phyloP scores from a whole-genome alignment of 2,888 invertebrate genomes.

The Auanema sp. region DNA sequence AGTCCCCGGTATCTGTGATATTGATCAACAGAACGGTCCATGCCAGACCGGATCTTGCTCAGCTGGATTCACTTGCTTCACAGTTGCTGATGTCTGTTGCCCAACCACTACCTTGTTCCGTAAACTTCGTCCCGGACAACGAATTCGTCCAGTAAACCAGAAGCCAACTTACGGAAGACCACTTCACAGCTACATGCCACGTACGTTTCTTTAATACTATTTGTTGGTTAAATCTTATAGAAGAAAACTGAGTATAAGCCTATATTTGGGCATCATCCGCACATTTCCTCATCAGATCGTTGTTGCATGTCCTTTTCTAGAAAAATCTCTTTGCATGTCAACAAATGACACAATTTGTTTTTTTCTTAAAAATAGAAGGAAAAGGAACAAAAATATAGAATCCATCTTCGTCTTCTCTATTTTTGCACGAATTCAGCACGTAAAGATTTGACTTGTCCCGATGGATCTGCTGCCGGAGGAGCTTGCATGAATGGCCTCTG shows the following conservation, averaged over 20 bases:
- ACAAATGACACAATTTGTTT: too few relatives aligned
- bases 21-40: constrained; percentile 38
- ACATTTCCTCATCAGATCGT: neutral
- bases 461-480: constrained; percentile 45
- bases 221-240: neutral
- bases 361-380: too few relatives aligned
- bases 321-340: neutral
- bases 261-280: neutral
- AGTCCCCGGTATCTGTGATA: constrained; percentile 45
- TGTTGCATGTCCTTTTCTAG: neutral
- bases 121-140: constrained; percentile 26
- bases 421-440: too few relatives aligned
- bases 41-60: constrained; percentile 47
- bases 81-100: constrained; percentile 40
- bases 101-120: constrained; percentile 27
- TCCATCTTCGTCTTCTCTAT: too few relatives aligned
- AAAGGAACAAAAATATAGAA: too few relatives aligned
- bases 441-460: constrained; percentile 31
- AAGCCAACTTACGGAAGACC: constrained; percentile 37
- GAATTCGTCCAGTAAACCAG: constrained; percentile 18
- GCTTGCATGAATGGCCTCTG: constrained; percentile 61
- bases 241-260: neutral
- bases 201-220: constrained; percentile 22
- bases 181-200: constrained; percentile 44
- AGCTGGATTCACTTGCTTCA: constrained; percentile 46